Conservation (phyloP, 2,888 invertebrate genomes). For the Eupeodes luniger region DNA sequence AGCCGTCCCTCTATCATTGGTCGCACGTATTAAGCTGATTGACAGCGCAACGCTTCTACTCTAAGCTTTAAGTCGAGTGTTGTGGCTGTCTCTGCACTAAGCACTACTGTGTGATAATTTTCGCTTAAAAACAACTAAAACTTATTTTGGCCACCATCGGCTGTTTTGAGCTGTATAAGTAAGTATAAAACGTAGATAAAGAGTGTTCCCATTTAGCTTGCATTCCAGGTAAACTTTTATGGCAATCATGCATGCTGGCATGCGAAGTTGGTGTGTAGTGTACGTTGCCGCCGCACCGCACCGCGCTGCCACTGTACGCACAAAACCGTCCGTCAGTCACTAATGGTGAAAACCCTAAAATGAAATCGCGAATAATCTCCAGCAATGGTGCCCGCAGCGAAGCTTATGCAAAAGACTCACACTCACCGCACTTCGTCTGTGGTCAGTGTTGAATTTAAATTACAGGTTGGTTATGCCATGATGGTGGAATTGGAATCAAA, state of each 20-base stretch:
- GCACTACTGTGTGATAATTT: constrained; percentile 15
- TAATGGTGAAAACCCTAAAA: constrained; percentile 68
- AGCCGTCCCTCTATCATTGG: constrained; percentile 4
- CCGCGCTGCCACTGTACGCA: constrained; percentile 4
- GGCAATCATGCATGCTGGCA: constrained; percentile 61
- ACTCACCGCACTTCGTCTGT: constrained; percentile 6
- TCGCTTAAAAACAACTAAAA: constrained; percentile 41
- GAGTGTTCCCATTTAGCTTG: constrained; percentile 58
- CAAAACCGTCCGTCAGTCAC: constrained; percentile 27
- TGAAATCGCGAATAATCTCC: constrained; percentile 49
- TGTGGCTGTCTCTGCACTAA: neutral
- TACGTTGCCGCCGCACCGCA: no score
- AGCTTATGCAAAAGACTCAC: constrained; percentile 50
- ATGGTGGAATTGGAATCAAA: constrained; percentile 11
- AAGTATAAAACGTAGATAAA: constrained; percentile 18
- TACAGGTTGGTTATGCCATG: constrained; percentile 45
- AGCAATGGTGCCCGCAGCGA: constrained; percentile 5
- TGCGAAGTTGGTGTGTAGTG: constrained; percentile 19
- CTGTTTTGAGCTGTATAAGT: neutral
- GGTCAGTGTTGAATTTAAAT: constrained; percentile 50
- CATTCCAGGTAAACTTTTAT: constrained; percentile 70
- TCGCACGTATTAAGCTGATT: constrained; percentile 44
- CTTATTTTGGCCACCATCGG: constrained; percentile 40
- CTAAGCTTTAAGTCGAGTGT: constrained; percentile 34
- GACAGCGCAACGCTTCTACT: constrained; percentile 54